Conservation (phyloP, 2,888 invertebrate genomes). For the Drosophila eohydei region DNA sequence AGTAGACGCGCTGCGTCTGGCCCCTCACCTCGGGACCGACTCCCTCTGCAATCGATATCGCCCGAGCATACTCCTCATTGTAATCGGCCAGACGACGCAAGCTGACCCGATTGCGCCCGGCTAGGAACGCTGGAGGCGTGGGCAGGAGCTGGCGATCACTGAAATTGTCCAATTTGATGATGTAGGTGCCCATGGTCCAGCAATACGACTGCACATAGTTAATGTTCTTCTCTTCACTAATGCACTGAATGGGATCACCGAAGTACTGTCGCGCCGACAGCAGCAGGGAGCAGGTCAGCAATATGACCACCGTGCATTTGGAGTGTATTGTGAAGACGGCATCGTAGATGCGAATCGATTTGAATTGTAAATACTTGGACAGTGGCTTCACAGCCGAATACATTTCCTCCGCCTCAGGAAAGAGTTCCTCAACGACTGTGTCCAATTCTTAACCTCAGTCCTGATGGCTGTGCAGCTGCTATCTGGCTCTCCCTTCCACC, state of each 20-base stretch:
- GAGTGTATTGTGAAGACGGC: constrained; percentile 91
- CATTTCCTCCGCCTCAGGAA: constrained; percentile 85
- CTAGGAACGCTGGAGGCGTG: not conserved
- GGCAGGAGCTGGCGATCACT: constrained; percentile 6
- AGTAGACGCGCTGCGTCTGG: constrained; percentile 76
- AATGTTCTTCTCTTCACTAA: constrained; percentile 86
- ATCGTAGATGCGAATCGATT: constrained; percentile 90
- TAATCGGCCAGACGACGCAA: constrained; percentile 37
- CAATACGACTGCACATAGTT: constrained; percentile 91
- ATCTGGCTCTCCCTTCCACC: not conserved
- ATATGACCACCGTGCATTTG: constrained; percentile 89
- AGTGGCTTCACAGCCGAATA: constrained; percentile 89
- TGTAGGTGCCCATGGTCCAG: constrained; percentile 92
- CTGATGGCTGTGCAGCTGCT: not conserved
- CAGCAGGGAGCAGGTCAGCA: constrained; percentile 90
- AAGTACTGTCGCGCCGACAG: constrained; percentile 93
- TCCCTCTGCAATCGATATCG: constrained; percentile 71
- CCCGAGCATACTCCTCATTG: constrained; percentile 62
- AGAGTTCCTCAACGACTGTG: constrained; percentile 54
- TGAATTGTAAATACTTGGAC: constrained; percentile 87
- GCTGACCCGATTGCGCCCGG: constrained; percentile 8
- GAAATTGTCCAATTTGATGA: constrained; percentile 73
- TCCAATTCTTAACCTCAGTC: constrained; percentile 53
- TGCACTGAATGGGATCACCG: constrained; percentile 93
- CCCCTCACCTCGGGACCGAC: constrained; percentile 70